Conservation (phyloP, 2,797 vertebrate genomes). For the Hyperoplus immaculatus region DNA sequence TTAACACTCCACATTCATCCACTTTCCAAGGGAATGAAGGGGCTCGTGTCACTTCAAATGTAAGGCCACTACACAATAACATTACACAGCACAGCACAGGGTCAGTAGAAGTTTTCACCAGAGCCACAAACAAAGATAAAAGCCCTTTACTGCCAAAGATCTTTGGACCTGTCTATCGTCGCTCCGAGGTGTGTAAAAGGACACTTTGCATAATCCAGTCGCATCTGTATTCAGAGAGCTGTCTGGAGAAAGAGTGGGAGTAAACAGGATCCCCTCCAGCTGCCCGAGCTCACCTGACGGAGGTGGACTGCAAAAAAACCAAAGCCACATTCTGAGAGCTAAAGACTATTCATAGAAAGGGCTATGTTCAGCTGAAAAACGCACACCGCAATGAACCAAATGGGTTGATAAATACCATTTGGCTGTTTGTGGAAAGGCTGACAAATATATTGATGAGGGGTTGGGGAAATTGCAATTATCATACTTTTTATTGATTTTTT, state of each 20-base stretch:
- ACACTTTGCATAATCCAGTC: constrained; percentile 69
- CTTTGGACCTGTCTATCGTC: constrained; percentile 37
- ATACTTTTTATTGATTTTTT: constrained; percentile 33
- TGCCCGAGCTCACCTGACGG: constrained; percentile 65
- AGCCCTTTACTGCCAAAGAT: constrained; percentile 48
- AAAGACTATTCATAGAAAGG: constrained; percentile 40
- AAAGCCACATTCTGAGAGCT: constrained; percentile 43
- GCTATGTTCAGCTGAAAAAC: constrained; percentile 24
- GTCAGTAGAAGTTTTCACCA: constrained; percentile 14
- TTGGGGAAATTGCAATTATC: constrained; percentile 28
- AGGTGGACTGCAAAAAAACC: constrained; percentile 41
- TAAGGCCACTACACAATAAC: constrained; percentile 19
- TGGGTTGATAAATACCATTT: constrained; percentile 60
- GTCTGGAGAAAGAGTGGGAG: constrained; percentile 26
- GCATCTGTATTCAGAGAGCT: constrained; percentile 17
- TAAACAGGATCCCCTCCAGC: constrained; percentile 56
- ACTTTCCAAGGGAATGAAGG: constrained; percentile 13
- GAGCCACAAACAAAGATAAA: constrained; percentile 51
- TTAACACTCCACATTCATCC: constrained; percentile 6
- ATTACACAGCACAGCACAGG: constrained; percentile 15
- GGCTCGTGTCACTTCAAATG: constrained; percentile 14
- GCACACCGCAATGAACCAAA: constrained; percentile 55
- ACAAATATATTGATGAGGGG: constrained; percentile 56
- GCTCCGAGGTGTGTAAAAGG: constrained; percentile 43
- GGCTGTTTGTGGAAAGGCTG: constrained; percentile 47